A percentile compares a stretch with the other conserved stretches of the same genome.
Evolutionary conservation across 2,113 vertebrate genomes (phyloP).

Genomic region (Megaleporinus macrocephalus): DNA sequence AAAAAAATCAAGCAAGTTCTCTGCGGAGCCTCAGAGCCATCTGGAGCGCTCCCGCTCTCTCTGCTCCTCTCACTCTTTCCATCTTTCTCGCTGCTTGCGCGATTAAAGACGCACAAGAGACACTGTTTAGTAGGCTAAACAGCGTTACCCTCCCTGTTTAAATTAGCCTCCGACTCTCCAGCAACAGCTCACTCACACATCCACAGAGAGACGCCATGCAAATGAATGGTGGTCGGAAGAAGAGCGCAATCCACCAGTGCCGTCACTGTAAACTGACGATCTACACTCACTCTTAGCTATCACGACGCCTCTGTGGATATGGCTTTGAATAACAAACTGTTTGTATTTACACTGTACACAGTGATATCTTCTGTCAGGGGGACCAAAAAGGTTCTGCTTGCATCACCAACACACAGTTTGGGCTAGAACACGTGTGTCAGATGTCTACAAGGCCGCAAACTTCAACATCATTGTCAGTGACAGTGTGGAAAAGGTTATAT

Average conservation of each 20-base stretch:
- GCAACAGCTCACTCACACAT: slow-evolving; percentile 42
- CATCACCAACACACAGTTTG: neutral
- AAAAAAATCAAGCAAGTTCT: slow-evolving; percentile 45
- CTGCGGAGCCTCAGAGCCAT: slow-evolving; percentile 53
- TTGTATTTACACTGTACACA: slow-evolving; percentile 42
- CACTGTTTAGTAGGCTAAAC: slow-evolving; percentile 49
- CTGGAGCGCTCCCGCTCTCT: slow-evolving; percentile 49
- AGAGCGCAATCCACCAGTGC: slow-evolving; percentile 7
- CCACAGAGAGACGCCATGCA: slow-evolving; percentile 25
- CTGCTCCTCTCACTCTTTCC: slow-evolving; percentile 44
- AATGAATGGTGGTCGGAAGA: slow-evolving; percentile 45
- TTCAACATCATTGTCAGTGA: neutral
- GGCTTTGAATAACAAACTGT: slow-evolving; percentile 24
- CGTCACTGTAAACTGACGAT: neutral
- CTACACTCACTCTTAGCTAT: slow-evolving; percentile 15
- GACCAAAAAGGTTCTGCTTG: neutral
- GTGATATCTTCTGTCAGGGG: slow-evolving; percentile 17
- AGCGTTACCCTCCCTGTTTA: slow-evolving; percentile 67
- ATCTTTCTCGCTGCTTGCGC: slow-evolving; percentile 56
- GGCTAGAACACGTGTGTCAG: neutral
- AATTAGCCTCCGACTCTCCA: slow-evolving; percentile 47
- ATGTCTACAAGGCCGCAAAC: neutral
- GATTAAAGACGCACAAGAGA: slow-evolving; percentile 56
- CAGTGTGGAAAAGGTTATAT: neutral
- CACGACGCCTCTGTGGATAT: neutral